Base-by-base conservation (phyloP, 2,888 invertebrate genomes). In the Hermaeophaga mercurialis region DNA sequence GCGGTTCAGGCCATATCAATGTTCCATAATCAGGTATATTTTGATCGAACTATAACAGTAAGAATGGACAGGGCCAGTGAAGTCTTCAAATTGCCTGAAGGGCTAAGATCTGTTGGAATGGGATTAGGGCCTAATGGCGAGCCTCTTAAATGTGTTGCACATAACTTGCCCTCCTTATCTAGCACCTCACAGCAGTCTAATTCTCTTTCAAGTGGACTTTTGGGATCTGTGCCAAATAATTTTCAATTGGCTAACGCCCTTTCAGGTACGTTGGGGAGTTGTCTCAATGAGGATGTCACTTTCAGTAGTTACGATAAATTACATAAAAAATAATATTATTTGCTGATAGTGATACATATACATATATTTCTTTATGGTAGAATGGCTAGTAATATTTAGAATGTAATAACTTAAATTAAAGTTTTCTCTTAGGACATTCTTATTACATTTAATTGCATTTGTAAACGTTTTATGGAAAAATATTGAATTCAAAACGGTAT, bases 1-100 rank as follows among this genome's bases (percentile, higher is more conserved):
- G 96, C 97, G 28, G 97, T 98, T 4, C 90, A 96, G 81, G 96
- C 97, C n/a, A 95, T 97, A 73, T 94, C 96, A 24, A 96, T 98
- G 97, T 89, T 99, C 73, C 93, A 98, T 80, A 92, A 94, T 71
- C 98, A 98, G 80, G 87, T 89, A 73, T 79, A 98, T 46, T 95
- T 84, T 77, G 98, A 97, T 66, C 86, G 99, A 54, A 85, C 90
- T 48, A 91, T 99, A 88, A 92, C 94, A 12, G 97, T 98, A 3
- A 88, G 96, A 57, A 89, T 98, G 84, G 96, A 94, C 78, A 82
- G 92, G 56, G 89, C 89, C 11, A 90, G 90, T 66, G 86, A 86
- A 61, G 85, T 86, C 63, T 70, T 88, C 0, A 88, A 90, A 72
- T 76, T 96, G 61, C 96, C 96, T 0, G 94, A 92, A 72, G 98